Evolutionary conservation across 2,113 vertebrate species (phyloP).

Genomic region (Nothocercus nigrocapillus): DNA sequence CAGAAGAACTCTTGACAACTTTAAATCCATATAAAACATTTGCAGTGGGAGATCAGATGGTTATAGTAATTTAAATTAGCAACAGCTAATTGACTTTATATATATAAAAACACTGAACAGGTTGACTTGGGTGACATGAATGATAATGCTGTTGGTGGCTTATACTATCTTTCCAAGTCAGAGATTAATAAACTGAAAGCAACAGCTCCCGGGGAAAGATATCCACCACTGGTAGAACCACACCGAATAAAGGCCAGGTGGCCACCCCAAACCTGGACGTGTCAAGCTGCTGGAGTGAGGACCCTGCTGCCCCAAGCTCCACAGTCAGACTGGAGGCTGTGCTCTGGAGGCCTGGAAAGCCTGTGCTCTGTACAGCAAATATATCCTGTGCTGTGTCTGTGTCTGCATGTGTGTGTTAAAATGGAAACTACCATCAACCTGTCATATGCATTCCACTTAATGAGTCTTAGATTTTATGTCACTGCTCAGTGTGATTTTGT

Average conservation of each 20-base stretch:
- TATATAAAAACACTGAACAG: too few relatives aligned
- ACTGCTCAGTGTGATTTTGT: fast-evolving
- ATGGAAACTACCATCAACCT: not conserved
- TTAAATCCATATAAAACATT: not conserved
- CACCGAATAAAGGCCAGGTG: not conserved
- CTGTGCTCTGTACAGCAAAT: not conserved
- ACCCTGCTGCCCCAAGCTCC: too few relatives aligned
- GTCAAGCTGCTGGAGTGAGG: not conserved
- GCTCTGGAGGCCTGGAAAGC: too few relatives aligned
- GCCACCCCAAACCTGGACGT: not conserved
- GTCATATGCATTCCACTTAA: not conserved
- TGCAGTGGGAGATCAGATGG: fast-evolving
- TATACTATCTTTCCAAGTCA: not conserved
- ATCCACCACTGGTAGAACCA: not conserved
- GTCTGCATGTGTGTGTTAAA: not conserved
- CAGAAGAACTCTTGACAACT: not conserved
- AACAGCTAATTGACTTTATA: not conserved
- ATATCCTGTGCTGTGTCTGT: not conserved
- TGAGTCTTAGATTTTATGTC: not conserved
- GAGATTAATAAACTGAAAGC: not conserved
- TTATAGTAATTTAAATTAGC: not conserved
- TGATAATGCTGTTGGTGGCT: not conserved
- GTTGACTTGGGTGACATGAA: not conserved
- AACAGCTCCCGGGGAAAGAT: not conserved
- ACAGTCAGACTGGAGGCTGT: too few relatives aligned